Percentiles rank a stretch among this genome's conserved stretches.
phyloP scores from a whole-genome alignment of 1,140 invertebrate genomes.

The Platyscapa corneri region DNA sequence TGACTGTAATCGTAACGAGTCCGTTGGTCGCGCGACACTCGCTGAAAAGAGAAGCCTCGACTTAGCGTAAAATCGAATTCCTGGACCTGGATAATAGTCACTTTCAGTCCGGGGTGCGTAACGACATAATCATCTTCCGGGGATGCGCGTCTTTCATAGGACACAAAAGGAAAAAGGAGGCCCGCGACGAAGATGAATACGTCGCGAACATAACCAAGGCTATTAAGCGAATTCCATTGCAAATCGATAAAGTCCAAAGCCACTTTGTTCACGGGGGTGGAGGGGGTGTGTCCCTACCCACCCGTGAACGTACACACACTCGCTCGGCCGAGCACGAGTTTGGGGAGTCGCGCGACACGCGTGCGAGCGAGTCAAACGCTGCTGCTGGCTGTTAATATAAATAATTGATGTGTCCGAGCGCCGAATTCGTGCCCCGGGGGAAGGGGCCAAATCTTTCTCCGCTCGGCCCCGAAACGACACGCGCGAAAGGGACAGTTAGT shows the following conservation, averaged over 20 bases:
- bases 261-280: conserved; percentile 20
- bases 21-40: background rate
- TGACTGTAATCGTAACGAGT: too few relatives aligned
- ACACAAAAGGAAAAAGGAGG: background rate
- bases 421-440: conserved; percentile 22
- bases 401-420: conserved; percentile 64
- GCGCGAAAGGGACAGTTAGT: background rate
- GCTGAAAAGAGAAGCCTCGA: background rate
- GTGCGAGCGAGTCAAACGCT: conserved; percentile 47
- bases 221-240: conserved; percentile 50
- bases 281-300: background rate
- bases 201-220: conserved; percentile 33
- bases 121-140: background rate
- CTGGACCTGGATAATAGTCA: background rate
- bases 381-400: conserved; percentile 65
- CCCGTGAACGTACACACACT: background rate
- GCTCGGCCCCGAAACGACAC: background rate
- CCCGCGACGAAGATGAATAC: conserved; percentile 3
- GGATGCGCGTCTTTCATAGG: background rate
- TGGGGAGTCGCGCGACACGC: background rate
- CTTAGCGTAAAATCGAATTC: conserved; percentile 20
- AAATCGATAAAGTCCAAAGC: conserved; percentile 43
- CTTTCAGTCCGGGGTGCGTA: background rate
- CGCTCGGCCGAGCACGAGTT: background rate
- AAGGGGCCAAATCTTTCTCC: background rate